Conservation (phyloP, 2,797 vertebrate species). For the Coendou prehensilis region DNA sequence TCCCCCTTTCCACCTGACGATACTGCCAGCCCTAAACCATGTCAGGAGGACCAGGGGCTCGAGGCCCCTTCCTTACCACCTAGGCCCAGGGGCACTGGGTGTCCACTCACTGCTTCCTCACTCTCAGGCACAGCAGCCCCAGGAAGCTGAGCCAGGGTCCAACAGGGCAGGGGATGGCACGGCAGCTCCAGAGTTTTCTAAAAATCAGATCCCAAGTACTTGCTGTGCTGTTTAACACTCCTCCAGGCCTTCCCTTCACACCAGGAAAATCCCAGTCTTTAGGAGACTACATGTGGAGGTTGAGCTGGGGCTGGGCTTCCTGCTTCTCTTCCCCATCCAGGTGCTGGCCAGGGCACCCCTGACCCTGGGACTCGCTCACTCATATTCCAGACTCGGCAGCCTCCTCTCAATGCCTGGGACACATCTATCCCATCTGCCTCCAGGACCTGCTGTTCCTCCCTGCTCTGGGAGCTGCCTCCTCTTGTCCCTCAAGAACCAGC, state of each 20-base stretch:
- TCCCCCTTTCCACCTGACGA: not conserved
- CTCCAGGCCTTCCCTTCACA: not conserved
- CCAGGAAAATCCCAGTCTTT: not conserved
- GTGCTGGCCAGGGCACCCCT: not conserved
- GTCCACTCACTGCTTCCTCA: not conserved
- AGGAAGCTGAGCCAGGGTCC: not conserved
- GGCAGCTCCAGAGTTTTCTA: not conserved
- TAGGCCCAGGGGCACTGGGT: rapidly evolving
- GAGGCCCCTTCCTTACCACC: not conserved
- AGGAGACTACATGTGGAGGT: rapidly evolving
- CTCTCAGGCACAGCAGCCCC: not conserved
- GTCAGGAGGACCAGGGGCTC: not conserved
- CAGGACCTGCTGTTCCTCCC: not conserved
- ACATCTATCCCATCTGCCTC: not conserved
- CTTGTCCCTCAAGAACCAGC: not conserved
- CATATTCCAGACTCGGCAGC: not conserved
- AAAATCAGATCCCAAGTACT: not conserved
- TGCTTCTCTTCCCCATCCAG: too few relatives aligned
- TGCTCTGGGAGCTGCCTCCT: not conserved
- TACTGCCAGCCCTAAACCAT: rapidly evolving
- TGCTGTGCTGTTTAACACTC: not conserved
- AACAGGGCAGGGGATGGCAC: not conserved
- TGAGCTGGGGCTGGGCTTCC: too few relatives aligned
- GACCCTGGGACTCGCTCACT: not conserved
- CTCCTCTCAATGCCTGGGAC: not conserved